Conservation (phyloP, 2,797 vertebrate species). For the Todus mexicanus region DNA sequence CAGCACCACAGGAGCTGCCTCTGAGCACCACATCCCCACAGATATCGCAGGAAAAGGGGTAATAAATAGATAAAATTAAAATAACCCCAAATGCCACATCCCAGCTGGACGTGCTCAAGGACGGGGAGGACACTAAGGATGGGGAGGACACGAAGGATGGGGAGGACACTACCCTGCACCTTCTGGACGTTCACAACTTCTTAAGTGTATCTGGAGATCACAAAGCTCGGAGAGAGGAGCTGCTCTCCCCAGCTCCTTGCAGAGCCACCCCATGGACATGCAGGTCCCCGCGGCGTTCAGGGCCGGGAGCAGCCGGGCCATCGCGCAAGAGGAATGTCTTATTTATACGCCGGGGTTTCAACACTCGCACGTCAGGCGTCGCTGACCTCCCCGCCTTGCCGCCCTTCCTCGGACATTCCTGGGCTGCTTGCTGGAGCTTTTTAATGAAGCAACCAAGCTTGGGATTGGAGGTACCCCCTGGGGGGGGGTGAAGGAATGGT, state of each 20-base stretch:
- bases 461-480: not conserved
- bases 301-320: not conserved
- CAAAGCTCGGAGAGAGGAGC: not conserved
- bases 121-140: not conserved
- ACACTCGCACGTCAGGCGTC: not conserved
- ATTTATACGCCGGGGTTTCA: not conserved
- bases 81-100: not conserved
- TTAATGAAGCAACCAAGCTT: not conserved
- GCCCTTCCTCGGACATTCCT: conserved; percentile 5
- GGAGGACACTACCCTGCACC: not conserved
- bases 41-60: not conserved
- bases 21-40: not conserved
- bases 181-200: not conserved
- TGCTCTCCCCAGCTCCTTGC: not conserved
- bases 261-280: not conserved
- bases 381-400: not conserved
- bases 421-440: not conserved
- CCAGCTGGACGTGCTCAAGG: not conserved
- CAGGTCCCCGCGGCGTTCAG: not conserved
- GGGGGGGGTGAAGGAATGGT: not conserved
- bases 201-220: not conserved
- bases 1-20: not conserved
- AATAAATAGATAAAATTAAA: not conserved
- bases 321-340: not conserved
- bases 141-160: too few relatives aligned